Evolutionary conservation across 1,140 invertebrate species (phyloP).

Genomic region (Paraescarpia echinospica): DNA sequence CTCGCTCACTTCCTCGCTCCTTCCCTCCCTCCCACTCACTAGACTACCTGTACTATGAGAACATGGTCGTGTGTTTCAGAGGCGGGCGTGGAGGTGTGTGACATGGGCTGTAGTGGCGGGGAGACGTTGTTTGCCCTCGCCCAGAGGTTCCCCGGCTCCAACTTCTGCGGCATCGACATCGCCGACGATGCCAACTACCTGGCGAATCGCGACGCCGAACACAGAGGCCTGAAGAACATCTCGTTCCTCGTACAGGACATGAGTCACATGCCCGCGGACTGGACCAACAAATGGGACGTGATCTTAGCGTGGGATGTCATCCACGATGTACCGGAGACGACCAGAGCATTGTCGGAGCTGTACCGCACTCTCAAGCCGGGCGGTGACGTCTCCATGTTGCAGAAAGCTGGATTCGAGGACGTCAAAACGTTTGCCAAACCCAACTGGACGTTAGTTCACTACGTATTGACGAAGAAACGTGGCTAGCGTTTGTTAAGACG

Average conservation of each 20-base stretch:
- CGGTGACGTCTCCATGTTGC: slow-evolving; percentile 27
- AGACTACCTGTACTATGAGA: too few relatives aligned
- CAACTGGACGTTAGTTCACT: too few relatives aligned
- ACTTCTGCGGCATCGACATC: slow-evolving; percentile 31
- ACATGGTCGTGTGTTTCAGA: too few relatives aligned
- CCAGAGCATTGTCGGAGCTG: slow-evolving; percentile 30
- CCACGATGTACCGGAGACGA: slow-evolving; percentile 38
- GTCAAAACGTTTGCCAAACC: too few relatives aligned
- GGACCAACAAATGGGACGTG: slow-evolving; percentile 31
- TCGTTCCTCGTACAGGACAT: slow-evolving; percentile 12
- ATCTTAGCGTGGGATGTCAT: slow-evolving; percentile 32
- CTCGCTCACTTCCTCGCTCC: too few relatives aligned
- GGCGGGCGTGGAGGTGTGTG: too few relatives aligned
- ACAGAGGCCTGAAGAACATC: slow-evolving; percentile 31
- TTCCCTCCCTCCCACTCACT: too few relatives aligned
- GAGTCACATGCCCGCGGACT: slow-evolving; percentile 29
- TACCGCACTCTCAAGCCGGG: slow-evolving; percentile 31
- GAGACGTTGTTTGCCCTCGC: slow-evolving; percentile 25
- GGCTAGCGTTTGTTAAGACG: too few relatives aligned
- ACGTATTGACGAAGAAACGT: too few relatives aligned
- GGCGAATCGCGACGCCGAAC: slow-evolving; percentile 1
- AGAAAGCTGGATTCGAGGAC: background rate
- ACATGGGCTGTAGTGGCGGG: slow-evolving; percentile 33
- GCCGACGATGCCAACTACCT: background rate
- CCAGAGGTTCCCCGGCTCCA: slow-evolving; percentile 31